Conservation (phyloP, 2,888 invertebrate species). For the Caenorhabditis sp. region DNA sequence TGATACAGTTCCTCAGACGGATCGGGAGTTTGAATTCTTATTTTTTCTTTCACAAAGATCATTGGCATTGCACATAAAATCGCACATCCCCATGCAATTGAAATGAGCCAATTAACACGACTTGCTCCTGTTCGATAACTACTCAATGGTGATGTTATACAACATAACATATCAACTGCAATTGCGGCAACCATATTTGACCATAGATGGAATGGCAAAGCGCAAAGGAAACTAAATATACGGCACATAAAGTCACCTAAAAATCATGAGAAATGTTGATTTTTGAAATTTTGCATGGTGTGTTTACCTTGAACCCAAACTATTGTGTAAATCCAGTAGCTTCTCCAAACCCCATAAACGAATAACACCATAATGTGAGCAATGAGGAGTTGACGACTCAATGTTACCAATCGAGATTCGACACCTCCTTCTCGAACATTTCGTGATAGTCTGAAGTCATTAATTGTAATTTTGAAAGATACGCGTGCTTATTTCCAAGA, state of each 20-base stretch:
- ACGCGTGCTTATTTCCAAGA: no score
- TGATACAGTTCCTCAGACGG: constrained; percentile 48
- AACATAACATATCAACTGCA: constrained; percentile 66
- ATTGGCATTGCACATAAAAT: constrained; percentile 60
- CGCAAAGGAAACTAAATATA: constrained; percentile 58
- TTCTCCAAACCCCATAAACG: constrained; percentile 65
- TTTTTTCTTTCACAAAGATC: constrained; percentile 47
- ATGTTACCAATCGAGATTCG: constrained; percentile 57
- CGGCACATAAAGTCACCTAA: constrained; percentile 59
- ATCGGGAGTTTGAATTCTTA: constrained; percentile 38
- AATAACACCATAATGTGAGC: constrained; percentile 65
- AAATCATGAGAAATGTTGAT: constrained; percentile 4
- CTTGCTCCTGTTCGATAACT: constrained; percentile 58
- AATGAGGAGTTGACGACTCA: constrained; percentile 61
- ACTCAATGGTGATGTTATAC: constrained; percentile 60
- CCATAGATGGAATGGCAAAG: constrained; percentile 67
- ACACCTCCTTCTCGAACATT: constrained; percentile 54
- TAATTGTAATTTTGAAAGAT: neutral
- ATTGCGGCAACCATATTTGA: constrained; percentile 67
- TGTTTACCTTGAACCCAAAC: constrained; percentile 57
- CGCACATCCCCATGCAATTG: constrained; percentile 54
- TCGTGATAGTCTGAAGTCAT: constrained; percentile 17
- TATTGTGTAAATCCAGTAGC: constrained; percentile 63
- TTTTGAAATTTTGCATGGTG: neutral
- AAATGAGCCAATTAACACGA: constrained; percentile 56